These are phyloP conservation scores for Chaetophractus vellerosus DNA, from an alignment of 2,797 vertebrate genomes.

Conservation along the genomic window DNA sequence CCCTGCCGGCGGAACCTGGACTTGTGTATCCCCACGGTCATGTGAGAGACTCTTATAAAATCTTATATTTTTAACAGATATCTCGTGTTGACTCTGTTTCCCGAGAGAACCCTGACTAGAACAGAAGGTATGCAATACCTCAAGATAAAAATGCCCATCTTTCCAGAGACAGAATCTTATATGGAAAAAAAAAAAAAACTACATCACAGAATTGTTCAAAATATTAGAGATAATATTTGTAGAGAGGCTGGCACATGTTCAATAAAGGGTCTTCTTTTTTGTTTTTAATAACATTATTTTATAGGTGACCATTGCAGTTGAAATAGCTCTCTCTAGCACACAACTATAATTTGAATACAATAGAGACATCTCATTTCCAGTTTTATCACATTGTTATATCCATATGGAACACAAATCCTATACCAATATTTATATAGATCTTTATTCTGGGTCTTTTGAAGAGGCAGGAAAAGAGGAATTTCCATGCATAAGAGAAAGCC, in stretches of 20 bases:
- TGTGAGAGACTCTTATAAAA: too few species aligned
- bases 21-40: too few species aligned
- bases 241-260: neutral
- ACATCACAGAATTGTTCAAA: slow-evolving; percentile 10
- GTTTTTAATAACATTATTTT: slow-evolving; percentile 28
- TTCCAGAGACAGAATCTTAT: slow-evolving; percentile 44
- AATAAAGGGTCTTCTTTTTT: neutral
- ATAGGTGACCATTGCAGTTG: neutral
- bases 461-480: neutral
- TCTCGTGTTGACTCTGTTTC: too few species aligned
- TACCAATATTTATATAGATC: neutral
- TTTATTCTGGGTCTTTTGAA: neutral
- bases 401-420: neutral
- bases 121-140: neutral
- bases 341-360: neutral
- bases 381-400: neutral
- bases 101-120: too few species aligned
- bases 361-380: neutral
- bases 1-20: too few species aligned
- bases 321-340: neutral
- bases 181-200: neutral
- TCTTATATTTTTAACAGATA: too few species aligned
- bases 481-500: neutral
- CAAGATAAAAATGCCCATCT: slow-evolving; percentile 30
- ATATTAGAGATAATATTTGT: neutral